Conservation (phyloP, 2,888 invertebrate species). For the Melipona bicolor region DNA sequence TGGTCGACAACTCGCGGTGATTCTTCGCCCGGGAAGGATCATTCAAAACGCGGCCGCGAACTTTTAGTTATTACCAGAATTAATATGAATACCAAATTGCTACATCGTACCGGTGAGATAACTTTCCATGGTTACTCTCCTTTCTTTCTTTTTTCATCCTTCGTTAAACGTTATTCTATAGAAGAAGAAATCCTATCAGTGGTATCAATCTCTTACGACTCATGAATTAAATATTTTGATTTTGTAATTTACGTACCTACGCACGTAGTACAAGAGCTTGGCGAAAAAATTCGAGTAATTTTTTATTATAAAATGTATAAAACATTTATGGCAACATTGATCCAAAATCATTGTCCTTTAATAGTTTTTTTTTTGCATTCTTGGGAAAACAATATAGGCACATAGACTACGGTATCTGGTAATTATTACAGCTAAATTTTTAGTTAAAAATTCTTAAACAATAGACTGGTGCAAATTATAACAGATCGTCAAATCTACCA, state of each 20-base stretch:
- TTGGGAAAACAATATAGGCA: too few species aligned
- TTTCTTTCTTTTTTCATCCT: background rate
- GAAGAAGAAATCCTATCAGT: background rate
- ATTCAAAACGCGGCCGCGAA: conserved; percentile 47
- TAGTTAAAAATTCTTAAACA: too few species aligned
- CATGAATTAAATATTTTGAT: background rate
- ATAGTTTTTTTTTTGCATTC: too few species aligned
- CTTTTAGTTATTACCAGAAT: conserved; percentile 59
- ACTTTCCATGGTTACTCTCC: conserved; percentile 16
- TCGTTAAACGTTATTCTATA: background rate
- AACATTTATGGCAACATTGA: too few species aligned
- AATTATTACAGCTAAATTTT: too few species aligned
- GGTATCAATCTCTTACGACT: background rate
- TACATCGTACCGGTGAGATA: conserved; percentile 10
- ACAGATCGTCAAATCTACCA: too few species aligned
- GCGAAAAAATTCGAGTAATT: too few species aligned
- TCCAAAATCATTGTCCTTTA: too few species aligned
- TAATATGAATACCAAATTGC: conserved; percentile 59
- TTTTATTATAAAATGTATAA: too few species aligned
- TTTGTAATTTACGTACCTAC: background rate
- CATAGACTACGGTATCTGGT: too few species aligned
- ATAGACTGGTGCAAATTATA: too few species aligned
- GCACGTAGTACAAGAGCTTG: too few species aligned
- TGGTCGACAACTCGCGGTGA: conserved; percentile 59
- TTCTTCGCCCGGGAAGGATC: conserved; percentile 57